Percentiles rank a stretch among this genome's conserved stretches.
Conservation (phyloP, 2,797 vertebrate species). For the Synaphobranchus kaupii region DNA sequence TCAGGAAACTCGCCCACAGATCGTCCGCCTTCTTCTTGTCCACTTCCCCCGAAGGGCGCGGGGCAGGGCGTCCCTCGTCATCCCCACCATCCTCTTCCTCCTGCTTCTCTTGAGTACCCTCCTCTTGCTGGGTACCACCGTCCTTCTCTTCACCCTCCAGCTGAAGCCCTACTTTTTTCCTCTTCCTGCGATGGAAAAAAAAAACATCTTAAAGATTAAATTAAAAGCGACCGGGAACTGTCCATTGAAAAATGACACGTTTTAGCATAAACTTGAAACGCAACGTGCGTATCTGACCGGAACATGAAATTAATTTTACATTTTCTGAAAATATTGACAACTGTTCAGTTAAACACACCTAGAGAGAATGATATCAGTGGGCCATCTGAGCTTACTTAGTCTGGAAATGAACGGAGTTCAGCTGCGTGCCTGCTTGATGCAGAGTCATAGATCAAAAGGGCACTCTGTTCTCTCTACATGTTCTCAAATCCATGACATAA, state of each 20-base stretch:
- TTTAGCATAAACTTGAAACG: neutral
- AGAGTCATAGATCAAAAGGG: no score
- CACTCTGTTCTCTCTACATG: neutral
- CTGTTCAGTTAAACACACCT: neutral
- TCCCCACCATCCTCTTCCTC: slow-evolving; percentile 49
- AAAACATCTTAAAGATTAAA: neutral
- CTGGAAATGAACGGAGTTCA: no score
- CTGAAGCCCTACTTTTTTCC: slow-evolving; percentile 76
- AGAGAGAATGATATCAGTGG: neutral
- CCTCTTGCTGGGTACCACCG: slow-evolving; percentile 45
- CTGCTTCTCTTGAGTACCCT: slow-evolving; percentile 42
- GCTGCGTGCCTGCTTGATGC: no score
- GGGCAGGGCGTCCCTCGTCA: slow-evolving; percentile 38
- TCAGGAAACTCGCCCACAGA: slow-evolving; percentile 94
- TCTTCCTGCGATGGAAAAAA: slow-evolving; percentile 76
- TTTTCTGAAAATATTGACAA: neutral
- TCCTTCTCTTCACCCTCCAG: slow-evolving; percentile 61
- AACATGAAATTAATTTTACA: neutral
- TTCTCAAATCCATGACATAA: neutral
- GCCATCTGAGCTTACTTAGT: no score
- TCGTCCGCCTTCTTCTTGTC: slow-evolving; percentile 88
- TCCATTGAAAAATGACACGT: neutral
- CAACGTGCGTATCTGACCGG: neutral
- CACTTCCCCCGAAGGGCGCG: slow-evolving; percentile 25
- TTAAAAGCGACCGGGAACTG: slow-evolving; percentile 8